These are phyloP conservation scores for Melanotaenia trifasciata DNA, from an alignment of 2,797 vertebrate genomes.

Conservation along the genomic window DNA sequence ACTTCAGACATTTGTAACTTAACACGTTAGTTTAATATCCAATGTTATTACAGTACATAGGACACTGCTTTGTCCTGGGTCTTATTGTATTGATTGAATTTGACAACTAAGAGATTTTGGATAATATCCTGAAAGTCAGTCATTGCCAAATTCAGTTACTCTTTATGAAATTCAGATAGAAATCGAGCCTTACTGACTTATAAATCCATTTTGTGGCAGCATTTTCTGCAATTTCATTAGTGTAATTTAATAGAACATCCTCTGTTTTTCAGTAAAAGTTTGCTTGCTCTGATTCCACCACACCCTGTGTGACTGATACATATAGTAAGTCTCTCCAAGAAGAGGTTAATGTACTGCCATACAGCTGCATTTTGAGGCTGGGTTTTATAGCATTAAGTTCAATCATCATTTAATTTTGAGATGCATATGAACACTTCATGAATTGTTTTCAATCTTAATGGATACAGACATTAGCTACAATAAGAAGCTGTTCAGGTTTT, in stretches of 20 bases:
- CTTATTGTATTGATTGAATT: slow-evolving; percentile 36
- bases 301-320: slow-evolving; percentile 18
- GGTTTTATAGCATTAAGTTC: not conserved
- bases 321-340: not conserved
- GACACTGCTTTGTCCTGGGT: slow-evolving; percentile 21
- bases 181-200: slow-evolving; percentile 32
- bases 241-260: slow-evolving; percentile 45
- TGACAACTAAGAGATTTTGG: slow-evolving; percentile 39
- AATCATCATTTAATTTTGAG: not conserved
- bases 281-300: slow-evolving; percentile 20
- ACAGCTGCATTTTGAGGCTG: not conserved
- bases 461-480: not conserved
- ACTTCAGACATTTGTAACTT: not conserved
- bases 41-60: not conserved
- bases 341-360: slow-evolving; percentile 3
- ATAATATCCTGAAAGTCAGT: slow-evolving; percentile 32
- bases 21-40: not conserved
- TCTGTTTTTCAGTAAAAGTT: slow-evolving; percentile 27
- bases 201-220: slow-evolving; percentile 33
- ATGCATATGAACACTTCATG: not conserved
- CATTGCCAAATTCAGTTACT: slow-evolving; percentile 45
- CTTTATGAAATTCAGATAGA: slow-evolving; percentile 11
- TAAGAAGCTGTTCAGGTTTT: too few species aligned
- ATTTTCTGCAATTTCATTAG: slow-evolving; percentile 31
- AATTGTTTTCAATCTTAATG: not conserved